Evolutionary conservation across 2,888 invertebrate species (phyloP).

Genomic region (Drosophila testacea): DNA sequence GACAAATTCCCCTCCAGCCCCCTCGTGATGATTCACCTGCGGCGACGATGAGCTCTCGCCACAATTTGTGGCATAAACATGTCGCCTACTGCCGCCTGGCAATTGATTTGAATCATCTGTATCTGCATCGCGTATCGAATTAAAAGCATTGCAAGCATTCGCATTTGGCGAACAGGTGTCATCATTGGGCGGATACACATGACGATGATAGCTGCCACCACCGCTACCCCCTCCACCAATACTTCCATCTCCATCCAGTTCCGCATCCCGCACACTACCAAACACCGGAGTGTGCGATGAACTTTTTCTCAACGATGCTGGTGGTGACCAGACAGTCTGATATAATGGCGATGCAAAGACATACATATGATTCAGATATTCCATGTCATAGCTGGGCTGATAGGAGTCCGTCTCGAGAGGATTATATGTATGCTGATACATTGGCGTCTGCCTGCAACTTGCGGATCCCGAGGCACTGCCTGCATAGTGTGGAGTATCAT

Average conservation of each 20-base stretch:
- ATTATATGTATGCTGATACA: conserved; percentile 85
- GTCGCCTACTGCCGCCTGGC: conserved; percentile 73
- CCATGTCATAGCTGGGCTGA: conserved; percentile 85
- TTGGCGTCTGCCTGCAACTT: conserved; percentile 85
- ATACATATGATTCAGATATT: conserved; percentile 84
- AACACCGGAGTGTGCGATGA: conserved; percentile 84
- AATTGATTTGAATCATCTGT: conserved; percentile 84
- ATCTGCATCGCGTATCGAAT: conserved; percentile 84
- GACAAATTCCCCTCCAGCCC: conserved; percentile 69
- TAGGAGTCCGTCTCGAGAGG: conserved; percentile 85
- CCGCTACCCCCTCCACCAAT: conserved; percentile 70
- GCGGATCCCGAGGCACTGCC: conserved; percentile 84
- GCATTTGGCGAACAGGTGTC: conserved; percentile 84
- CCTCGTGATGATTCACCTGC: conserved; percentile 81
- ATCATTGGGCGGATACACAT: conserved; percentile 85
- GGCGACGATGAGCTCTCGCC: conserved; percentile 84
- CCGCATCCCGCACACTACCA: conserved; percentile 84
- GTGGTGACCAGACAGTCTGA: conserved; percentile 85
- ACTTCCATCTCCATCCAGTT: conserved; percentile 82
- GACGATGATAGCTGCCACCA: conserved; percentile 80
- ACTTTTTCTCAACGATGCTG: conserved; percentile 83
- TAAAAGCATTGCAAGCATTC: conserved; percentile 83
- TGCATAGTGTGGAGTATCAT: conserved; percentile 83
- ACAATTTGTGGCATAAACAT: conserved; percentile 84
- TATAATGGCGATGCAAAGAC: conserved; percentile 85